Base-by-base conservation (phyloP, 2,113 vertebrate species). In the Cisticola juncidis region DNA sequence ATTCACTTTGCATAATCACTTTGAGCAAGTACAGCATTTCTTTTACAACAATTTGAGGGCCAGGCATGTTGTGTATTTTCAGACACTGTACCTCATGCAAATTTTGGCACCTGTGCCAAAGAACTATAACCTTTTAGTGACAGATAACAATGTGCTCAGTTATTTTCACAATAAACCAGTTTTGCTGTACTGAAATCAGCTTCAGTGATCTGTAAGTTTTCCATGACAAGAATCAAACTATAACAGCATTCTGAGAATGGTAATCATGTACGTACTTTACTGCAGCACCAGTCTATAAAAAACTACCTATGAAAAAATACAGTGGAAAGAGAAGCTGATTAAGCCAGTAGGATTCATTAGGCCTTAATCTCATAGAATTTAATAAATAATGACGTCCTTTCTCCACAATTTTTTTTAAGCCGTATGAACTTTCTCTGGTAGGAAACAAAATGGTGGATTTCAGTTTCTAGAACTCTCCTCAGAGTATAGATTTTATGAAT, bases 11-110 rank as follows among this genome's bases (percentile, higher is more conserved):
- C 40, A 69, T 86, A 90, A 64, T 53, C 2, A 8, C 74, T 94
- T 71, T 50, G 60, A 81, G 81, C 40, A 92, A 92, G 83, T 57
- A 66, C 40, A 70, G 44, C 45, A 70, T 80, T 95, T 92, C 88
- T 96, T 23, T 86, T 58, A 80, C 19, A 2, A 9, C 24, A 25
- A 35, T 65, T 84, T 3, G 3, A 65, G 64, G 44, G 89, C 83
- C 44, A 88, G 35, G 33, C 54, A 62, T 44, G 54, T 82, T 1
- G 2, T 38, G 33, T 50, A 54, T 74, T 95, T 85, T 84, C 86
- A 90, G 68, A 54, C 58, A 44, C 40, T 83, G 14, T 54, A 85
- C 50, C 33, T 93, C 71, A 61, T 44, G 58, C 31, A 82, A 82
- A 10, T 81, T 85, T 82, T 77, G 51, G 35, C 70, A 86, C 14